Percentiles rank a stretch among this genome's conserved stretches.
Conservation (phyloP, 2,888 invertebrate genomes). For the Caenorhabditis drosophilae region DNA sequence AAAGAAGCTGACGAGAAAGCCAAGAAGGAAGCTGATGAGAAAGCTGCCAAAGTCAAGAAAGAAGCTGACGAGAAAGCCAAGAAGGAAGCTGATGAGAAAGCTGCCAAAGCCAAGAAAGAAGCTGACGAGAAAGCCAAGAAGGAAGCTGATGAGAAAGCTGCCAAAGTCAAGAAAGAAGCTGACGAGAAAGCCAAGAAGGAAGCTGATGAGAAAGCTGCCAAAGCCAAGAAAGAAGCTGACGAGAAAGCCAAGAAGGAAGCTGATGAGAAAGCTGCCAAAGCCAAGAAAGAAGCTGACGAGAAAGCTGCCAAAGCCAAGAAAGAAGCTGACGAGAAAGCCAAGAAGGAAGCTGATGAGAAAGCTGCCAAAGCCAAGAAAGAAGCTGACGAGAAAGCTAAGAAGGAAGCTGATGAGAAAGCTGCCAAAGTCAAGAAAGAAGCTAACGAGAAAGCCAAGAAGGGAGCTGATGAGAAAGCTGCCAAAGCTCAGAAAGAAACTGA, state of each 20-base stretch:
- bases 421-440: slow-evolving; percentile 20
- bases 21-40: too few relatives aligned
- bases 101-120: slow-evolving; percentile 1
- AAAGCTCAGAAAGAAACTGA: slow-evolving; percentile 8
- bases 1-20: too few relatives aligned
- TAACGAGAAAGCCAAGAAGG: slow-evolving; percentile 14
- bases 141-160: slow-evolving; percentile 2
- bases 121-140: slow-evolving; percentile 2
- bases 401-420: slow-evolving; percentile 13
- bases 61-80: slow-evolving; percentile 9
- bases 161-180: slow-evolving; percentile 10
- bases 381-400: slow-evolving; percentile 3
- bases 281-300: slow-evolving; percentile 6
- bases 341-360: neutral
- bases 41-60: slow-evolving; percentile 10
- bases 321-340: neutral
- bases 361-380: slow-evolving; percentile 1
- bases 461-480: slow-evolving; percentile 5
- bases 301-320: slow-evolving; percentile 4
- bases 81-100: slow-evolving; percentile 13
- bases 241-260: slow-evolving; percentile 2
- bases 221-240: slow-evolving; percentile 1
- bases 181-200: slow-evolving; percentile 6
- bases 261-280: slow-evolving; percentile 16
- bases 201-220: slow-evolving; percentile 2